These are phyloP conservation scores for Crenichthys baileyi DNA, from an alignment of 2,797 vertebrate genomes.

Conservation along the genomic window DNA sequence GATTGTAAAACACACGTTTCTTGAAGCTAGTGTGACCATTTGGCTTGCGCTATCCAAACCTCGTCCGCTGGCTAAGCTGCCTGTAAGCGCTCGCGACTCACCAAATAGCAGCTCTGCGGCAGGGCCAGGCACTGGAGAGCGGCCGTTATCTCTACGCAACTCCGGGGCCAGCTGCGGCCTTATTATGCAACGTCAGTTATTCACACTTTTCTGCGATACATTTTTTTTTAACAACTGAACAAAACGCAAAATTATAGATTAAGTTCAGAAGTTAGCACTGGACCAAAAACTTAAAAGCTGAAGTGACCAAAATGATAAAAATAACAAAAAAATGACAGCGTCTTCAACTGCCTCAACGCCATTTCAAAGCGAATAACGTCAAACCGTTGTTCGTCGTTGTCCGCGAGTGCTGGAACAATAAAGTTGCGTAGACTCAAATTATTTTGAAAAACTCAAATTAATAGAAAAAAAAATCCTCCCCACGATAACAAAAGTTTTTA, in stretches of 20 bases:
- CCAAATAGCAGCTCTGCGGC: slow-evolving; percentile 58
- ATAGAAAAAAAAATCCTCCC: background rate
- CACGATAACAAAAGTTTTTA: background rate
- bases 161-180: slow-evolving; percentile 76
- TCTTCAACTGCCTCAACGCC: slow-evolving; percentile 77
- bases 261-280: slow-evolving; percentile 32
- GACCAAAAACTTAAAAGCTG: slow-evolving; percentile 25
- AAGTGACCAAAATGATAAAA: slow-evolving; percentile 45
- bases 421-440: slow-evolving; percentile 69
- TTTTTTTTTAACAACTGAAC: slow-evolving; percentile 55
- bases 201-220: slow-evolving; percentile 60
- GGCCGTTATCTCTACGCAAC: slow-evolving; percentile 71
- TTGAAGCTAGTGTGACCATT: accelerated
- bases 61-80: slow-evolving; percentile 9
- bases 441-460: slow-evolving; percentile 12
- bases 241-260: slow-evolving; percentile 24
- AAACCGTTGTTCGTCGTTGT: slow-evolving; percentile 74
- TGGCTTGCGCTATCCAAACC: background rate
- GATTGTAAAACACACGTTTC: accelerated
- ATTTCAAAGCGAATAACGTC: slow-evolving; percentile 81
- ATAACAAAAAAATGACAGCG: slow-evolving; percentile 62
- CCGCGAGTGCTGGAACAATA: slow-evolving; percentile 74
- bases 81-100: slow-evolving; percentile 62
- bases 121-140: slow-evolving; percentile 63
- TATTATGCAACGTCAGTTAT: slow-evolving; percentile 72